phyloP scores from a whole-genome alignment of 2,888 invertebrate species.

The Malacosoma neustria region DNA sequence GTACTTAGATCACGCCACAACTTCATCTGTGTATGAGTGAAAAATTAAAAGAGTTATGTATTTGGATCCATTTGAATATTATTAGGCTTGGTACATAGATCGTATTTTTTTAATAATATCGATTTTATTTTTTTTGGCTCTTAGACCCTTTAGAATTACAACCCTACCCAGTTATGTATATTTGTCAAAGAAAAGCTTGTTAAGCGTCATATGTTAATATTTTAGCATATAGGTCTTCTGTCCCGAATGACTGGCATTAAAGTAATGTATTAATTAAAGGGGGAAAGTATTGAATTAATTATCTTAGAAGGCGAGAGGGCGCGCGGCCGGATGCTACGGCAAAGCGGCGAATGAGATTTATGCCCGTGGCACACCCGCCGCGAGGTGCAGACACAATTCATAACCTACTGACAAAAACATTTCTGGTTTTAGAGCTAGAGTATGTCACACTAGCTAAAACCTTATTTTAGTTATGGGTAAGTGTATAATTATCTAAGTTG shows the following conservation, averaged over 20 bases:
- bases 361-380: slow-evolving; percentile 20
- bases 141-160: too few species aligned
- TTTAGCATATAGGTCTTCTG: slow-evolving; percentile 8
- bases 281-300: slow-evolving; percentile 40
- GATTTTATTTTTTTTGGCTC: too few species aligned
- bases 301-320: slow-evolving; percentile 25
- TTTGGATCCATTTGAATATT: too few species aligned
- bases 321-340: slow-evolving; percentile 24
- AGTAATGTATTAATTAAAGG: slow-evolving; percentile 37
- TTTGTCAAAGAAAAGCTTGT: too few species aligned
- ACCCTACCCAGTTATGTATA: too few species aligned
- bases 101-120: too few species aligned
- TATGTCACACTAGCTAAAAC: not conserved
- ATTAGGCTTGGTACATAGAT: too few species aligned
- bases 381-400: not conserved
- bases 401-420: not conserved
- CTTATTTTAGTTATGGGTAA: not conserved
- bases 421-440: not conserved
- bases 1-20: too few species aligned
- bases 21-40: too few species aligned
- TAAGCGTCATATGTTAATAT: slow-evolving; percentile 2
- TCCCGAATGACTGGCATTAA: slow-evolving; percentile 19
- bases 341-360: slow-evolving; percentile 40
- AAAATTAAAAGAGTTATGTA: too few species aligned
- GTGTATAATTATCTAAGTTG: not conserved